Evolutionary conservation across 2,888 invertebrate genomes (phyloP).

Genomic region (Lingula anatina): DNA sequence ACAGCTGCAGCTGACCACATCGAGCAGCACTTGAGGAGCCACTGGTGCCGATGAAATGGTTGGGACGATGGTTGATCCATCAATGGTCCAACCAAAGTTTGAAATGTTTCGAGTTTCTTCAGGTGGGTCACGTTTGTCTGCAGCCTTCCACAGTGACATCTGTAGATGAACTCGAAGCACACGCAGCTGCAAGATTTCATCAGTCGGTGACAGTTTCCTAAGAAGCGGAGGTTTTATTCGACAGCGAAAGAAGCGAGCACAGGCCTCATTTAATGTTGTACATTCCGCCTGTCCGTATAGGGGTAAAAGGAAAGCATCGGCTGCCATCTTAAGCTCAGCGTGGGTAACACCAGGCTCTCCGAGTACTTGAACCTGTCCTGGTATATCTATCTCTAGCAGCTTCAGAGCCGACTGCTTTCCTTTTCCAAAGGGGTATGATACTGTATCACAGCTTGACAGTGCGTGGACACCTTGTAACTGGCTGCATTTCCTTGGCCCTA

Average conservation of each 20-base stretch:
- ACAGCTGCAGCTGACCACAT: too few species aligned
- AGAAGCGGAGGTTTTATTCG: background rate
- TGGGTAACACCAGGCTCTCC: background rate
- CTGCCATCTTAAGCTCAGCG: background rate
- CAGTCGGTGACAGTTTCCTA: background rate
- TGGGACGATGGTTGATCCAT: too few species aligned
- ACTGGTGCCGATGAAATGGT: too few species aligned
- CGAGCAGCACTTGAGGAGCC: too few species aligned
- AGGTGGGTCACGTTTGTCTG: background rate
- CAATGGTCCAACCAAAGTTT: too few species aligned
- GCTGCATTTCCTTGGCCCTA: background rate
- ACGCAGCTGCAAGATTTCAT: background rate
- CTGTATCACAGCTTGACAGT: background rate
- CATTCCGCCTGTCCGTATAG: background rate
- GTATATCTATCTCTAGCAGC: background rate
- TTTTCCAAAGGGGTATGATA: background rate
- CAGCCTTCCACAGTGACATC: background rate
- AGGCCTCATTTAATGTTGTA: background rate
- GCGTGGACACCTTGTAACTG: background rate
- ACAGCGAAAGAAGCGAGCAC: background rate
- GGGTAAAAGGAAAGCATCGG: background rate
- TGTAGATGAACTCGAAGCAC: background rate
- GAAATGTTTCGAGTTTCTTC: too few species aligned
- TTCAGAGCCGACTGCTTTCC: background rate
- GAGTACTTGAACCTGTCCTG: background rate